Evolutionary conservation across 2,113 vertebrate genomes (phyloP), one percentile per base, ranked within the genome.

Genomic region (Pluvialis apricaria): DNA sequence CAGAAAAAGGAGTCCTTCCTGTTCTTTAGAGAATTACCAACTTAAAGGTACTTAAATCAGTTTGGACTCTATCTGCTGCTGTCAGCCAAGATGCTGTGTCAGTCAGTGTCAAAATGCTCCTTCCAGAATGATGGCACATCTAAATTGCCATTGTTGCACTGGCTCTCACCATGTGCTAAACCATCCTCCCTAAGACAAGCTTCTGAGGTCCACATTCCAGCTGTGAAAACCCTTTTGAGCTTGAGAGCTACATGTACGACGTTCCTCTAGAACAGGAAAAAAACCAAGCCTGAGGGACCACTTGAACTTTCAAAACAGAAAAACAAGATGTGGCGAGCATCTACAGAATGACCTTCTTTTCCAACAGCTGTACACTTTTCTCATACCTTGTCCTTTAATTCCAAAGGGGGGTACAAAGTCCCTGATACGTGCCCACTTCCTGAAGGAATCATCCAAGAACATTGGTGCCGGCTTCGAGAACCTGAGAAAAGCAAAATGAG

Each of bases 351-450:
- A 76, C 7, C 15, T 83, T 62, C 24, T 70, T 44, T 71, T 91
- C n/a, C 57, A 84, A 31, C 5, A 72, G 45, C n/a, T 78, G 45
- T n/a, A 70, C 6, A 34, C 47, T 86, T 85, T 86, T 86, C 60
- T 82, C 97, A 72, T 98, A 99, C 98, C 98, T 98, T 99, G 98
- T 95, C 98, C 98, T 98, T 98, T 98, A 98, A 99, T 98, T 91
- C 98, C 98, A 97, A 99, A 99, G 42, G 98, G 98, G 40, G 98
- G 98, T 93, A 98, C 98, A 82, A 98, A 99, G 90, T 99, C 98
- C 91, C 98, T 98, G 95, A 99, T 98, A 92, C 97, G 98, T 61
- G 98, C 97, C 98, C 98, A 98, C 77, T 98, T 98, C 86, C 97
- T 98, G 96, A 98, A 99, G 88, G 98, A 98, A 92, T 98, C 97